phyloP scores from a whole-genome alignment of 2,113 vertebrate genomes.

The Rattus rattus region DNA sequence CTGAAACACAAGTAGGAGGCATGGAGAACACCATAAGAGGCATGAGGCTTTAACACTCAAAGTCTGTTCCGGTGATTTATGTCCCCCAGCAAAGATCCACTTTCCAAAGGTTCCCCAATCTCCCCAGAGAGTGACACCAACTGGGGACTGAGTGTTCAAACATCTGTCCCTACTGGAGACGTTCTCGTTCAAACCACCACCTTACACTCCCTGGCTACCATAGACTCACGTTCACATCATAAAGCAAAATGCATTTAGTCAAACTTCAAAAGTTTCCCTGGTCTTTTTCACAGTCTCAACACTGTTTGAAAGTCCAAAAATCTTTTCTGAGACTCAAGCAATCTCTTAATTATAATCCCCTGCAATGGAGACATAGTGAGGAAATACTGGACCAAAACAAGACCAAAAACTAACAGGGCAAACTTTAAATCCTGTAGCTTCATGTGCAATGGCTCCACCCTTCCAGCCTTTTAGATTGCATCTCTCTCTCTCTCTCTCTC shows the following conservation, averaged over 20 bases:
- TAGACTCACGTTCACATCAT: neutral
- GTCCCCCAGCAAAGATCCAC: neutral
- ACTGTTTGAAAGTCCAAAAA: neutral
- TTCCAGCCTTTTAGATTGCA: neutral
- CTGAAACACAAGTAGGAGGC: neutral
- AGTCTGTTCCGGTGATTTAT: neutral
- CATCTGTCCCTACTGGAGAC: neutral
- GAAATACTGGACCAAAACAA: neutral
- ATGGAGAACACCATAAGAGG: neutral
- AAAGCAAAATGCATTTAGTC: neutral
- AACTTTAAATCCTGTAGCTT: neutral
- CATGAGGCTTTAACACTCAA: neutral
- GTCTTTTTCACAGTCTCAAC: neutral
- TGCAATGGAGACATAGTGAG: neutral
- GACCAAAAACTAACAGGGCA: neutral
- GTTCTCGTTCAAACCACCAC: neutral
- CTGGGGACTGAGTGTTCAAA: neutral
- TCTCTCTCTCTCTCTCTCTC: neutral
- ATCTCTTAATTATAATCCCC: neutral
- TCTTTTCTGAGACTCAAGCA: neutral
- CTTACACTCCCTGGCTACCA: neutral
- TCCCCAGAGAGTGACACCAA: neutral
- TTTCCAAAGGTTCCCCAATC: neutral
- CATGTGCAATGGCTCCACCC: neutral
- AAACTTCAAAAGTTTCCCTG: neutral